Evolutionary conservation across 2,113 vertebrate genomes (phyloP).

Genomic region (Paralichthys olivaceus): DNA sequence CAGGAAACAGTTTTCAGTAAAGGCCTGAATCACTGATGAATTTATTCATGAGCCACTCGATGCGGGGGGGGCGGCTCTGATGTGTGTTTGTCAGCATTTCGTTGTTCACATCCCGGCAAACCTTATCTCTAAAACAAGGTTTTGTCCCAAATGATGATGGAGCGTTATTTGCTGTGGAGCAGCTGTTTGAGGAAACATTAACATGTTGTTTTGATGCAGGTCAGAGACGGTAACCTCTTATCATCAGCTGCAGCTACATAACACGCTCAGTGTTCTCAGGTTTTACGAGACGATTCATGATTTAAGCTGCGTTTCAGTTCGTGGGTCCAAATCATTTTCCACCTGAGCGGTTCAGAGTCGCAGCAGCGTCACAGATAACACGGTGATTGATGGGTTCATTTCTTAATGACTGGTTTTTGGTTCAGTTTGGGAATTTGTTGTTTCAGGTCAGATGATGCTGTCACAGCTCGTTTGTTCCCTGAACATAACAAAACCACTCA

Average conservation of each 20-base stretch:
- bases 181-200: constrained; percentile 32
- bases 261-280: neutral
- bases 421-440: neutral
- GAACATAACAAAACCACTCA: neutral
- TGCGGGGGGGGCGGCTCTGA: constrained; percentile 40
- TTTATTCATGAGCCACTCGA: constrained; percentile 61
- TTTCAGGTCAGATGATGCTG: constrained; percentile 8
- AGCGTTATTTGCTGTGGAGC: neutral
- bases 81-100: constrained; percentile 8
- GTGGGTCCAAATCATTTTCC: constrained; percentile 34
- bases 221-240: constrained; percentile 28
- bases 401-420: constrained; percentile 7
- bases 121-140: neutral
- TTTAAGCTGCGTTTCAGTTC: constrained; percentile 36
- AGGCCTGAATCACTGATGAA: constrained; percentile 41
- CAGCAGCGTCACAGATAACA: constrained; percentile 25
- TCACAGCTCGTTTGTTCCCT: constrained; percentile 3
- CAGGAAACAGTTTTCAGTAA: constrained; percentile 29
- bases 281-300: constrained; percentile 42
- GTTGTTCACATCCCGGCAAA: neutral
- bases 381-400: constrained; percentile 39
- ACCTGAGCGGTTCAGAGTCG: constrained; percentile 12
- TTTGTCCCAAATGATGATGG: constrained; percentile 26
- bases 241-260: constrained; percentile 8
- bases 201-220: constrained; percentile 21